Base-by-base conservation (phyloP, 2,888 invertebrate genomes). In the Netelia inedita region DNA sequence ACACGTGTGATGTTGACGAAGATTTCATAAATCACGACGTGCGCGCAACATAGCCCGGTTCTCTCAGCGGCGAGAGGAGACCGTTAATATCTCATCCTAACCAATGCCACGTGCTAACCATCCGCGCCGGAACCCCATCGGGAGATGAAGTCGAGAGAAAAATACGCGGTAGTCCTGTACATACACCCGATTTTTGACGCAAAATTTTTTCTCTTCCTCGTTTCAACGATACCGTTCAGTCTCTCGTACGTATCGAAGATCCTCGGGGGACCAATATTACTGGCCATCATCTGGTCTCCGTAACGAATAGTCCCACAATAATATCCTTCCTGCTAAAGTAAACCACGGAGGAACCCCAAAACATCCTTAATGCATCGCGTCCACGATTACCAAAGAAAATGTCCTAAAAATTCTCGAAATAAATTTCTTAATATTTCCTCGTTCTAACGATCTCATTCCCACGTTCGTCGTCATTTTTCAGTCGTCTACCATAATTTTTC, bases 31-130 rank as follows among this genome's bases (percentile, higher is more conserved):
- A 89, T 89, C 88, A 87, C 86, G 68, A 84, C 83, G 41, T 82
- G 78, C 65, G 66, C 55, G 21, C 55, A 14, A 65, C 61, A 55
- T 55, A 55, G 11, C 78, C 82, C 57, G 63, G 74, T 53, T 79
- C 68, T 68, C 81, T 81, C 76, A 79, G 71, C 68, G 79, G 35
- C 41, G 59, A 57, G n/a, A 23, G 53, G 71, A 74, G 82, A 82
- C 85, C 87, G 82, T 88, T 89, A 87, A 87, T 87, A 82, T 85
- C 72, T 85, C 83, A 83, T 82, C 80, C 82, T 90, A 89, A 89
- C 87, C 87, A 89, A 88, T 85, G 84, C 89, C 89, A 89, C 85
- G 85, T 90, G 90, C 85, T 88, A 87, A 87, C 84, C 87, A 88
- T 85, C 86, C 86, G 88, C 83, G 82, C 84, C 74, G 80, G 76